A percentile compares a stretch with the other conserved stretches of the same genome.
phyloP scores from a whole-genome alignment of 2,888 invertebrate genomes.

The Tinea trinotella region DNA sequence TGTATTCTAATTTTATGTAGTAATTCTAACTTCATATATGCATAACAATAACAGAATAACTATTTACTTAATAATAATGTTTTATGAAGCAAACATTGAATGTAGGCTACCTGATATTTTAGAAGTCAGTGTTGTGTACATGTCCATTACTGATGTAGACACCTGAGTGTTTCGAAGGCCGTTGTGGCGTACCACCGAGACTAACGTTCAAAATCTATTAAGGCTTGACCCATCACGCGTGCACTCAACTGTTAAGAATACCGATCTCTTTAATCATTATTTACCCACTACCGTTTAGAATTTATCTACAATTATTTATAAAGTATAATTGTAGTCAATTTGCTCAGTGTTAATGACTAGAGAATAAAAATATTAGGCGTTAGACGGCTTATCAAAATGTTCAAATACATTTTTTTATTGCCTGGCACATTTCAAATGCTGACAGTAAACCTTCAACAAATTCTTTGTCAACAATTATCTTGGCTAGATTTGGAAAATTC shows the following conservation, averaged over 20 bases:
- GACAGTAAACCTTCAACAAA: background rate
- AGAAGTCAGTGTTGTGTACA: background rate
- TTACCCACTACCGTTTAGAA: background rate
- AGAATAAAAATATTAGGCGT: background rate
- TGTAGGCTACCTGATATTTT: slow-evolving; percentile 8
- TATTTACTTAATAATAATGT: background rate
- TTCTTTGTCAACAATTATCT: background rate
- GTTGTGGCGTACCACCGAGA: slow-evolving; percentile 12
- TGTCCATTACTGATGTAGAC: background rate
- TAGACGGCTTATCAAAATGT: background rate
- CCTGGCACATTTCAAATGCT: background rate
- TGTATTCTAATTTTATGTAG: too few species aligned
- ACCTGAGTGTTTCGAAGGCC: slow-evolving; percentile 8
- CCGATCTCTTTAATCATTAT: background rate
- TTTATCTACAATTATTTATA: background rate
- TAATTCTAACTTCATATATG: too few species aligned
- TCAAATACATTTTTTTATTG: background rate
- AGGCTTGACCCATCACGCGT: slow-evolving; percentile 10
- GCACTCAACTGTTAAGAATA: slow-evolving; percentile 1
- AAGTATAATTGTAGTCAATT: background rate
- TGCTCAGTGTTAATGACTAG: background rate
- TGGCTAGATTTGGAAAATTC: background rate
- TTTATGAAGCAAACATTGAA: background rate
- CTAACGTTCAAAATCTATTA: slow-evolving; percentile 8
- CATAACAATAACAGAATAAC: background rate